Evolutionary conservation across 2,797 vertebrate genomes (phyloP).

Genomic region (Poecilia wingei): DNA sequence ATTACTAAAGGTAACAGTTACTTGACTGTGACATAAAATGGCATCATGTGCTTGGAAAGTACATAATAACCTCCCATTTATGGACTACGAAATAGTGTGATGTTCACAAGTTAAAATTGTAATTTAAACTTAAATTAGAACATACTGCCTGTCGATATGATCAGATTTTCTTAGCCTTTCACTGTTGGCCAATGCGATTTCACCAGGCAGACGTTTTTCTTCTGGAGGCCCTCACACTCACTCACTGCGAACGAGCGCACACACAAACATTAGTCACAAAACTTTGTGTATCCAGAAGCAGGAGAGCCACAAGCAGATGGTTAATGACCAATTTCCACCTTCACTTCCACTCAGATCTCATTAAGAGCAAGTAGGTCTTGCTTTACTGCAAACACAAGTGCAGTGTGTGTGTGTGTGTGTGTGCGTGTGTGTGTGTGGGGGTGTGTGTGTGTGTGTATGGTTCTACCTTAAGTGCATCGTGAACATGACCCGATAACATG

Average conservation of each 20-base stretch:
- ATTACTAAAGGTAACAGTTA: too few species aligned
- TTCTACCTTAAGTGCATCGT: conserved; percentile 23
- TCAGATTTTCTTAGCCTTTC: neutral
- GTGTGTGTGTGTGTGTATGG: neutral
- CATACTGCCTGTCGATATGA: neutral
- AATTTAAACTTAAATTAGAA: neutral
- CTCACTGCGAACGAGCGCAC: conserved; percentile 3
- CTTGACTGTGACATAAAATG: too few species aligned
- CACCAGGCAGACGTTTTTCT: conserved; percentile 15
- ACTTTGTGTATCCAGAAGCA: conserved; percentile 13
- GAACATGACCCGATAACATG: conserved; percentile 52
- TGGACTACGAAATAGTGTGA: neutral
- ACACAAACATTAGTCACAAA: conserved; percentile 18
- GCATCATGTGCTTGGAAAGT: too few species aligned
- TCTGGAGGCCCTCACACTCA: conserved; percentile 3
- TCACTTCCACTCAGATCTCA: conserved; percentile 41
- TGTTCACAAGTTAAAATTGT: neutral
- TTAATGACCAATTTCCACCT: conserved; percentile 45
- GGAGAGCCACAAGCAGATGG: conserved; percentile 20
- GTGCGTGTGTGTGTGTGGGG: neutral
- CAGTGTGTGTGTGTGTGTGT: neutral
- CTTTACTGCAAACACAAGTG: conserved; percentile 20
- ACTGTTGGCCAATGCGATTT: conserved; percentile 6
- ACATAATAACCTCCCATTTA: too few species aligned
- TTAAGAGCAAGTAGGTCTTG: conserved; percentile 37